Percentiles rank a stretch among this genome's conserved stretches.
Evolutionary conservation across 2,888 invertebrate species (phyloP).

Genomic region (Cloeon dipterum): DNA sequence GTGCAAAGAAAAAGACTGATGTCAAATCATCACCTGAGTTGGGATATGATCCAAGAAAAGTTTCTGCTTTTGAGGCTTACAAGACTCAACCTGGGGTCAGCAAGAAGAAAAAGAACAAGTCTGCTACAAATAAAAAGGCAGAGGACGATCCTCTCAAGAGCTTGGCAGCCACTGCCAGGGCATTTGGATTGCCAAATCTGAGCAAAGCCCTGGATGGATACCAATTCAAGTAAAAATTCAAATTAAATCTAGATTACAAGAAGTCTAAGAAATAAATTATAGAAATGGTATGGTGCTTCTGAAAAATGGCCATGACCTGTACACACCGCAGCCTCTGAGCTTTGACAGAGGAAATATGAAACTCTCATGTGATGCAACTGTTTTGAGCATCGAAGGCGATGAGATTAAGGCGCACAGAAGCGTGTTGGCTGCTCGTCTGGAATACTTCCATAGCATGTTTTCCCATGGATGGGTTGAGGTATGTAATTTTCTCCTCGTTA

Average conservation of each 20-base stretch:
- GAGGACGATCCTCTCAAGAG: constrained; percentile 27
- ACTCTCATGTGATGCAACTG: constrained; percentile 35
- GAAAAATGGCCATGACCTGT: not conserved
- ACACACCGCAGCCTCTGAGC: constrained; percentile 12
- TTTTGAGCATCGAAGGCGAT: constrained; percentile 23
- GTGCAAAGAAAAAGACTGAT: not conserved
- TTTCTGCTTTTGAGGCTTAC: constrained; percentile 28
- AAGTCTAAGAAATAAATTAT: not conserved
- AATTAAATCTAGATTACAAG: not conserved
- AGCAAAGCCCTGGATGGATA: constrained; percentile 17
- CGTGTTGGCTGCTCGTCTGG: constrained; percentile 53
- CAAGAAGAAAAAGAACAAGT: constrained; percentile 10
- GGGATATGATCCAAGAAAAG: not conserved
- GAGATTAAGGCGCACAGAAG: constrained; percentile 50
- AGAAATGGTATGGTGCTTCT: not conserved
- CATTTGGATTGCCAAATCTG: constrained; percentile 22
- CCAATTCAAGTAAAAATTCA: not conserved
- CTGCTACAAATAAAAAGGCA: constrained; percentile 9
- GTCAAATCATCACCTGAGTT: not conserved
- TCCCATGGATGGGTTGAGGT: constrained; percentile 56
- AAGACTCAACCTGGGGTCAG: constrained; percentile 15
- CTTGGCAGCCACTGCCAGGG: constrained; percentile 29
- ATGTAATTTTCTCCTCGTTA: constrained; percentile 10
- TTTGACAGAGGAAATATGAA: constrained; percentile 25
- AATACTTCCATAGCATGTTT: constrained; percentile 71